phyloP scores from a whole-genome alignment of 2,888 invertebrate species.

The Napeogenes inachia region DNA sequence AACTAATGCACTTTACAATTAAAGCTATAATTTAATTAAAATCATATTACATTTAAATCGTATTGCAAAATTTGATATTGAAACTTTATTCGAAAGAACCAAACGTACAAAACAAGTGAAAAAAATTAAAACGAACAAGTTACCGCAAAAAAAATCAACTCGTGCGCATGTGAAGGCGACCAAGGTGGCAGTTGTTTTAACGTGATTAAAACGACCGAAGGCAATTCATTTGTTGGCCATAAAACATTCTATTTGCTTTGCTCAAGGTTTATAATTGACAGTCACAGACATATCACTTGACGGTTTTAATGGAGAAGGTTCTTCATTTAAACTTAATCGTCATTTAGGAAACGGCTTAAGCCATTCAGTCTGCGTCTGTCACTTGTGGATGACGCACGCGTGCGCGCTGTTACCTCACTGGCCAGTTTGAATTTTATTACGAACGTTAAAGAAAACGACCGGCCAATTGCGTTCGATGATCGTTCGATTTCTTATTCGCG shows the following conservation, averaged over 20 bases:
- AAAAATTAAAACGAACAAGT: conserved; percentile 52
- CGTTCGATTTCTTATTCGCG: conserved; percentile 63
- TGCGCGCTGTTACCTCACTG: conserved; percentile 51
- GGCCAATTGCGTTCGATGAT: conserved; percentile 64
- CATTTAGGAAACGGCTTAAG: conserved; percentile 67
- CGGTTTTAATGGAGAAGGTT: conserved; percentile 68
- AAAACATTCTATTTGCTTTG: conserved; percentile 17
- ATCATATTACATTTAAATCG: conserved; percentile 12
- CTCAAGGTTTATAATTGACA: conserved; percentile 34
- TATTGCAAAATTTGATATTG: conserved; percentile 13
- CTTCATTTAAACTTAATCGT: conserved; percentile 50
- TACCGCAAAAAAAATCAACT: conserved; percentile 64
- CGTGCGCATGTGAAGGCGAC: conserved; percentile 71
- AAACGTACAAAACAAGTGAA: conserved; percentile 25
- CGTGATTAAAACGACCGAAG: conserved; percentile 38
- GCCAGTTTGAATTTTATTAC: conserved; percentile 55
- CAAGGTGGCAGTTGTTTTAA: conserved; percentile 53
- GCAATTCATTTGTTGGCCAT: conserved; percentile 17
- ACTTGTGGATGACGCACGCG: conserved; percentile 57
- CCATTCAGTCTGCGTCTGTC: conserved; percentile 55
- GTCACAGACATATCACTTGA: conserved; percentile 42
- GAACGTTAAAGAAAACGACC: conserved; percentile 52
- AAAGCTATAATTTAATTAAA: conserved; percentile 9
- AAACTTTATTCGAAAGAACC: conserved; percentile 32
- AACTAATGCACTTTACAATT: conserved; percentile 20